Conservation (phyloP, 2,113 vertebrate species). For the Ictalurus furcatus region DNA sequence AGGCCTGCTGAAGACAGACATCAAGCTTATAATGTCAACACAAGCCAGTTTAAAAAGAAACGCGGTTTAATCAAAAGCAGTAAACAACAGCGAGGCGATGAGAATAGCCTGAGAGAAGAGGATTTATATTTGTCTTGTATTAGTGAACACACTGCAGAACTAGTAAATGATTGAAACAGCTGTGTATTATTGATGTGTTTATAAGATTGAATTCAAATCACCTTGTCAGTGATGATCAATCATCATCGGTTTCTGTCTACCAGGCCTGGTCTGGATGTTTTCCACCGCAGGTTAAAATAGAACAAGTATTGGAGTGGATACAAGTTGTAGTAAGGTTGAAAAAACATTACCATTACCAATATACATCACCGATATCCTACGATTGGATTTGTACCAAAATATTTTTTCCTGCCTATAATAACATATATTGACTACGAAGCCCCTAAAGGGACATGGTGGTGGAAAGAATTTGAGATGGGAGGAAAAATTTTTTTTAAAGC, state of each 20-base stretch:
- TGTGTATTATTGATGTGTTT: constrained; percentile 34
- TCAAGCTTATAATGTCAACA: constrained; percentile 37
- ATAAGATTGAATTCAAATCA: constrained; percentile 26
- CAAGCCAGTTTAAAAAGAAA: constrained; percentile 30
- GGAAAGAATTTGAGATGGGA: too few species aligned
- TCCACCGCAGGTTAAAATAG: constrained; percentile 19
- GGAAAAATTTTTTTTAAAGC: too few species aligned
- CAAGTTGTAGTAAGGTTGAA: not conserved
- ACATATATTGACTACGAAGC: too few species aligned
- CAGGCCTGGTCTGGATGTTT: constrained; percentile 21
- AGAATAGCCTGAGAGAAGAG: constrained; percentile 21
- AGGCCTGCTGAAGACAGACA: constrained; percentile 30
- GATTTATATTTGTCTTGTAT: constrained; percentile 34
- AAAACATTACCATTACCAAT: too few species aligned
- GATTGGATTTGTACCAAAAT: not conserved
- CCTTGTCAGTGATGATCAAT: constrained; percentile 34
- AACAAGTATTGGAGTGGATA: not conserved
- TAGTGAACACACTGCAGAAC: not conserved
- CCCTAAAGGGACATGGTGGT: too few species aligned
- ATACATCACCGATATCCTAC: not conserved
- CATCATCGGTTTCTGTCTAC: constrained; percentile 3
- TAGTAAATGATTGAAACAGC: constrained; percentile 19
- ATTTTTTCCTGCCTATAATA: too few species aligned
- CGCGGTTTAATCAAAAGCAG: constrained; percentile 38
- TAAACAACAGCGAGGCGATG: constrained; percentile 20